Evolutionary conservation across 2,113 vertebrate genomes (phyloP), one percentile per base, ranked within the genome.

Genomic region (Pao palembangensis): DNA sequence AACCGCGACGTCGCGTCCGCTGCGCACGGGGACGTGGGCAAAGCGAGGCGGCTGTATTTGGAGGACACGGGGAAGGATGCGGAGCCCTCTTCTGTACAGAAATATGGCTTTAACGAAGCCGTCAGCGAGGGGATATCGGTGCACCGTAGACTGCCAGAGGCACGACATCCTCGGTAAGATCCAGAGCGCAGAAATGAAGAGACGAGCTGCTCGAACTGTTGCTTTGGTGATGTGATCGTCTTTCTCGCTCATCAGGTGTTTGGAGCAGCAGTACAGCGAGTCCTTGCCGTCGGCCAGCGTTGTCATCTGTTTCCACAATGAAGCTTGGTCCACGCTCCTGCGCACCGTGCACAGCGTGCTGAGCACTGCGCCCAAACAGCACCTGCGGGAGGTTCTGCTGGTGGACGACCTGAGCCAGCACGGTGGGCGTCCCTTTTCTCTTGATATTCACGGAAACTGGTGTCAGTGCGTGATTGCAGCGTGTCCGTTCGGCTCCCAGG

Each of bases 321-420:
- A 95, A 82, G 90, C 90, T 61, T 94, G 93, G 94, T 90, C 94
- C 69, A 91, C 91, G 38, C 89, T 97, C 42, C 82, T 96, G 78
- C 91, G 93, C 78, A 94, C 94, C 0, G 88, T 95, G 50, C 93
- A 94, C 79, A 96, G 93, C 65, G 82, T 96, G 58, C 88, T 95
- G 34, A 83, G 90, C 64, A 95, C 93, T 0, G 87, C 82, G 0
- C 92, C 93, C 3, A 88, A 67, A 67, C 73, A 72, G 46, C 66
- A 83, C 28, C 90, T 96, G 54, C 90, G 87, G 61, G 94, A 96
- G 80, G 80, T 96, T 17, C 92, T 96, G 69, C 83, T 97, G 5
- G 92, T 97, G 0, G 95, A 97, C 0, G 93, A 97, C 75, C 87
- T 93, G 59, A 95, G 94, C 75, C 87, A 91, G 54, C 90, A 90